Evolutionary conservation across 1,140 invertebrate genomes (phyloP), one percentile per base, ranked within the genome.

Genomic region (Wiebesia pumilae): DNA sequence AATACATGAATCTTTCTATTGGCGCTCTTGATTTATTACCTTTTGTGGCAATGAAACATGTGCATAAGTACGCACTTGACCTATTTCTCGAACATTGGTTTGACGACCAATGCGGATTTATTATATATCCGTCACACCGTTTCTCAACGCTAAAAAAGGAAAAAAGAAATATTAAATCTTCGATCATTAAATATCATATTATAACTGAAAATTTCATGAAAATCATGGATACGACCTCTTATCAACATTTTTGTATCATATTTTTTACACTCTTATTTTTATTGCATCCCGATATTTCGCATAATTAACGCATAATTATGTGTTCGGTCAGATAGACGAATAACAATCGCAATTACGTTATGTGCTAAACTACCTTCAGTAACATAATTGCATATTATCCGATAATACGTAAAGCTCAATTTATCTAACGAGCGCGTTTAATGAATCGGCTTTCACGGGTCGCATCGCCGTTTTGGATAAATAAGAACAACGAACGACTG

Each of bases 1-100:
- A 81, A 73, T 62, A 3, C 33, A 38, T 12, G 40, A 54, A 82
- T 82, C 71, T 86, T 82, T 81, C 84, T 85, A 85, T 85, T 81
- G 73, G 30, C n/a, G 27, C 27, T 71, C 58, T 73, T 85, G 14
- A 73, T 85, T 81, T 73, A 73, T 81, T 62, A 19, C 65, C 84
- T 43, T 67, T 75, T 43, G 69, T 24, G 43, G 16, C 27, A 33
- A 19, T 3, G 24, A 24, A 19, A 14, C 43, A 9, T 16, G 4
- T n/a, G 30, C 21, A 58, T 62, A 54, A 73, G 30, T 54, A 54
- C 73, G 67, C 77, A 81, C 84, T 85, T 85, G 84, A 73, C 84
- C 84, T 40, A 62, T 43, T 85, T 85, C 3, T 35, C 3, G 14
- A 7, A 9, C n/a, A 83, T 67, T 65, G 14, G 69, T 71, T 33